These are phyloP conservation scores for Triops cancriformis DNA, from an alignment of 1,140 invertebrate genomes.

Conservation along the genomic window DNA sequence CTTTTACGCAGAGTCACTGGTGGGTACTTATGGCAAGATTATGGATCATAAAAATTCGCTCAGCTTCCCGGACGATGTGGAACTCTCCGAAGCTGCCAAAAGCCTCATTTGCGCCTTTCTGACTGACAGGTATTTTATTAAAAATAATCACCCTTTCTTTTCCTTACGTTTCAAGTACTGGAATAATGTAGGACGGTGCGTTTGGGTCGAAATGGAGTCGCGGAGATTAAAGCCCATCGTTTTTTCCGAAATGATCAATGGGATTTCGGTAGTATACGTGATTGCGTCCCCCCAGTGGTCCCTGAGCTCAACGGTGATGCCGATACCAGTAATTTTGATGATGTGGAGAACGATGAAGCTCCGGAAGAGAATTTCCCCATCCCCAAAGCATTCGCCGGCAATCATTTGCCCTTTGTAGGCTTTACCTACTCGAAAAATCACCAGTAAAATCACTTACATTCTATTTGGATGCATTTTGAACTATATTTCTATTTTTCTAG, in stretches of 20 bases:
- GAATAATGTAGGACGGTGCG: slow-evolving; percentile 56
- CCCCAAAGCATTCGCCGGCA: slow-evolving; percentile 95
- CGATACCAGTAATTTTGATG: slow-evolving; percentile 97
- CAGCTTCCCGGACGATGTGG: slow-evolving; percentile 86
- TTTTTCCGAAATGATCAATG: slow-evolving; percentile 97
- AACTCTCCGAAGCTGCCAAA: slow-evolving; percentile 85
- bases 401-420: slow-evolving; percentile 96
- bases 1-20: slow-evolving; percentile 96
- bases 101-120: slow-evolving; percentile 87
- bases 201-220: slow-evolving; percentile 84
- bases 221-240: slow-evolving; percentile 88
- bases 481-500: neutral
- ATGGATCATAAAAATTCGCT: slow-evolving; percentile 97
- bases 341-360: slow-evolving; percentile 84
- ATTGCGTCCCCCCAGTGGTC: slow-evolving; percentile 90
- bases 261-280: slow-evolving; percentile 91
- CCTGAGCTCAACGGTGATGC: slow-evolving; percentile 91
- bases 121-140: slow-evolving; percentile 62
- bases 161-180: neutral
- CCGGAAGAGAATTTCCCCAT: slow-evolving; percentile 85
- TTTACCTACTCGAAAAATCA: slow-evolving; percentile 95
- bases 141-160: slow-evolving; percentile 7
- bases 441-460: slow-evolving; percentile 43
- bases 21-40: slow-evolving; percentile 97
- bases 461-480: neutral